Base-by-base conservation (phyloP, 2,888 invertebrate species). In the Camponotus fellah region DNA sequence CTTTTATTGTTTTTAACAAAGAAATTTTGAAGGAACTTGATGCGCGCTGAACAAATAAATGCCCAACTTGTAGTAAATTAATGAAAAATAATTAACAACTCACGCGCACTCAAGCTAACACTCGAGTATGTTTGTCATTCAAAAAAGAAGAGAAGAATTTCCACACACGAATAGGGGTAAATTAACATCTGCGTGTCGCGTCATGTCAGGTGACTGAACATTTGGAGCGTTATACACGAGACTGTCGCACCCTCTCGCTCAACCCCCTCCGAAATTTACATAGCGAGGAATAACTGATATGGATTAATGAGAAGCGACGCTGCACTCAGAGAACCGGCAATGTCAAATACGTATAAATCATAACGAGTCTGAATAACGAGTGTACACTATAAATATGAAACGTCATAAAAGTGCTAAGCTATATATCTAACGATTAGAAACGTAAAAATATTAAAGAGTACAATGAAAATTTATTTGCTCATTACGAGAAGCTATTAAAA, bases 261-360 rank as follows among this genome's bases (percentile, higher is more conserved):
- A 12, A 8, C 21, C 10, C 34, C 34, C 21, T 6, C 34, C 34
- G 4, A 79, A 71, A 79, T 71, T 79, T 71, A 46, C 79, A 71
- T 46, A 58, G 3, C 43, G 58, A 66, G 46, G 58, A 43, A 79
- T 79, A 79, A 79, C 71, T 56, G 56, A 58, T 43, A 40, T 43
- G 34, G 17, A 79, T 79, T 71, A 71, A 21, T 56, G 17, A 71
- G 58, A 71, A 79, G 40, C 53, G 66, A 64, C 21, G 26, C 14
- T 14, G 10, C 17, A 49, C 21, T 43, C 32, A 9, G 32, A 58
- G 58, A 34, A 40, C 1, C 6, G 43, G 43, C 34, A 34, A 32
- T 53, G 37, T 40, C 65, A 49, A 76, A 66, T 68, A 34, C 4
- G 21, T 37, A 49, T 8, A 2, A 8, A 49, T 10, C 43, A n/a